Evolutionary conservation across 2,888 invertebrate species (phyloP), one percentile per base, ranked within the genome.

Genomic region (Erebia ligea): DNA sequence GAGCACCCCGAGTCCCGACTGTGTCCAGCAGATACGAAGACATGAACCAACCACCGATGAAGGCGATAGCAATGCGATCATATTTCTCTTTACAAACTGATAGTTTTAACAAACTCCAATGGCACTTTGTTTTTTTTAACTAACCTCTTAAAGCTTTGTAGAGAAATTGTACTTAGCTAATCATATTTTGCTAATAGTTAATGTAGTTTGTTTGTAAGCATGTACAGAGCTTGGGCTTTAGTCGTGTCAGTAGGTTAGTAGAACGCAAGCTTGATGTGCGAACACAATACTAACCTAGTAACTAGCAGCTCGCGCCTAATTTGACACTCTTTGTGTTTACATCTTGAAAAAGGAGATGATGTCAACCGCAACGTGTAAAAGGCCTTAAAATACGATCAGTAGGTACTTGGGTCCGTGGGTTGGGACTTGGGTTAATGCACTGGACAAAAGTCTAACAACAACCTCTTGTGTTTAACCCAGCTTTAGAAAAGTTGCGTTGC

Each of bases 191-290:
- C 19, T 52, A 52, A 52, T 52, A 34, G 34, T 34, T 34, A 17
- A 52, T 52, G 54, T 59, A 50, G 21, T 67, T 82, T 88, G 87
- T 89, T 87, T 87, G 85, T 86, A 83, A 81, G 80, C 80, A 78
- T 79, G 82, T 80, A 84, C 81, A 76, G 75, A 82, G 79, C 81
- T 82, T 83, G 88, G 87, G 84, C 87, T 85, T 85, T 82, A 80
- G 76, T 73, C 78, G 83, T 87, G 89, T 88, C 84, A 90, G 81
- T 88, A 78, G 91, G 91, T 91, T 86, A 91, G 84, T 89, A 76
- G 91, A 88, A 74, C 90, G 85, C 79, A 77, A 79, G 79, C 84
- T 81, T 82, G 81, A 83, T 79, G 82, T 79, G 80, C 79, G 82
- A 82, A 83, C 83, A 84, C 71, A 71, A 73, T 84, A 85, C 79